Evolutionary conservation across 2,888 invertebrate species (phyloP), one percentile per base, ranked within the genome.

Genomic region (Corbicula japonica): DNA sequence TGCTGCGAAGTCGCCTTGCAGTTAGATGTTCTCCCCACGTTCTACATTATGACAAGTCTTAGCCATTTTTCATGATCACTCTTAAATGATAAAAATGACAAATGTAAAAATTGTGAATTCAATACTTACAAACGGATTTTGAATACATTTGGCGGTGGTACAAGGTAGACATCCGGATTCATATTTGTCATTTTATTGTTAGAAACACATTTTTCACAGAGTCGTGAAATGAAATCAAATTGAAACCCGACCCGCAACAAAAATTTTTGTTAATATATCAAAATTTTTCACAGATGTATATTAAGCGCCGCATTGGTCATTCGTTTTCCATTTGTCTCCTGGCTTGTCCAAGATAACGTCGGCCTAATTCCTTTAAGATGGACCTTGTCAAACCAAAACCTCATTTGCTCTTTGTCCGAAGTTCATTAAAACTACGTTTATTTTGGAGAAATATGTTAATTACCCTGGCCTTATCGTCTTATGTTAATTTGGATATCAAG

Each of bases 181-280:
- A 2, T 30, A 66, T 66, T 54, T 41, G 44, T 66, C 66, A 66
- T 54, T 12, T 35, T 34, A 54, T 54, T 66, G 54, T 54, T 50
- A 35, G 35, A 41, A 66, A n/a, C 18, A 21, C 34, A 32, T 26
- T 18, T 26, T 28, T 8, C 12, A 23, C 6, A 32, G 23, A 56
- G n/a, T n/a, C 28, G 30, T 32, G 32, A 34, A n/a, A 32, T n/a
- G 18, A 2, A 32, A 32, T 6, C 2, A 35, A 21, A 35, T 34
- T n/a, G 21, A 21, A 35, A 56, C 35, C 30, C 56, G 56, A 35
- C 30, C 21, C 32, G 35, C 56, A 56, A 34, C 32, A 30, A 56
- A 58, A 58, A 58, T 35, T 58, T n/a, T 26, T 5, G 58, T 23
- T 12, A 21, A 58, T 35, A 34, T n/a, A n/a, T 58, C 35, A 58